These are phyloP conservation scores for Drosophila macrospina DNA, from an alignment of 2,888 invertebrate species.

Conservation along the genomic window DNA sequence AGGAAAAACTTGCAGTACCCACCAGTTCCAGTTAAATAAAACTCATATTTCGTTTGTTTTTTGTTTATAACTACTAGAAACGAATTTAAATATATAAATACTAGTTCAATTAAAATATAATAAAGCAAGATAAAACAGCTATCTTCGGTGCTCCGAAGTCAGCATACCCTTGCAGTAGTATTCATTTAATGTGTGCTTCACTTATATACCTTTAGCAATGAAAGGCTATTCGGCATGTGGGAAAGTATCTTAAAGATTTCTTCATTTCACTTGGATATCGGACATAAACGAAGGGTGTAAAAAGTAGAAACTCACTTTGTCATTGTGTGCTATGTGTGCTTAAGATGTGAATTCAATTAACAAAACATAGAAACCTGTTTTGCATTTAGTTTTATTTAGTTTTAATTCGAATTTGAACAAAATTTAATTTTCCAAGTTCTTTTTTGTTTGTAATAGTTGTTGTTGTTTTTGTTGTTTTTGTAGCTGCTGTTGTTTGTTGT, in stretches of 20 bases:
- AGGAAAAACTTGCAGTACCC: slow-evolving; percentile 66
- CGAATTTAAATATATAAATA: slow-evolving; percentile 3
- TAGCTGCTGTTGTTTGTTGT: slow-evolving; percentile 34
- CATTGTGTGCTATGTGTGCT: slow-evolving; percentile 28
- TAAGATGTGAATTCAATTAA: slow-evolving; percentile 42
- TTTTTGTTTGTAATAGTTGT: slow-evolving; percentile 33
- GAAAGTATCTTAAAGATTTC: too few relatives aligned
- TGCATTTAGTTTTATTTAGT: slow-evolving; percentile 49
- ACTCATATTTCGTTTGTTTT: neutral
- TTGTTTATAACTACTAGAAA: slow-evolving; percentile 22
- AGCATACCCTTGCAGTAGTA: slow-evolving; percentile 39
- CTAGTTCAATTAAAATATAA: slow-evolving; percentile 11
- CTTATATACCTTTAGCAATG: too few relatives aligned
- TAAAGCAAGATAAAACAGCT: slow-evolving; percentile 15
- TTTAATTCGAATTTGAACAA: slow-evolving; percentile 53
- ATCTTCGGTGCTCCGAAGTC: slow-evolving; percentile 37
- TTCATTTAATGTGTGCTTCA: neutral
- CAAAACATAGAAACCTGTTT: slow-evolving; percentile 52
- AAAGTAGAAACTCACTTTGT: slow-evolving; percentile 18
- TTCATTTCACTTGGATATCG: neutral
- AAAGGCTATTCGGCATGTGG: too few relatives aligned
- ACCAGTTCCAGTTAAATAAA: slow-evolving; percentile 48
- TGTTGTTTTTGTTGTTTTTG: slow-evolving; percentile 21
- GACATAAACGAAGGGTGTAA: slow-evolving; percentile 13
- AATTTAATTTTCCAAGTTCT: slow-evolving; percentile 58